These are phyloP conservation scores for Plotosus lineatus DNA, from an alignment of 2,113 vertebrate species.

Conservation along the genomic window DNA sequence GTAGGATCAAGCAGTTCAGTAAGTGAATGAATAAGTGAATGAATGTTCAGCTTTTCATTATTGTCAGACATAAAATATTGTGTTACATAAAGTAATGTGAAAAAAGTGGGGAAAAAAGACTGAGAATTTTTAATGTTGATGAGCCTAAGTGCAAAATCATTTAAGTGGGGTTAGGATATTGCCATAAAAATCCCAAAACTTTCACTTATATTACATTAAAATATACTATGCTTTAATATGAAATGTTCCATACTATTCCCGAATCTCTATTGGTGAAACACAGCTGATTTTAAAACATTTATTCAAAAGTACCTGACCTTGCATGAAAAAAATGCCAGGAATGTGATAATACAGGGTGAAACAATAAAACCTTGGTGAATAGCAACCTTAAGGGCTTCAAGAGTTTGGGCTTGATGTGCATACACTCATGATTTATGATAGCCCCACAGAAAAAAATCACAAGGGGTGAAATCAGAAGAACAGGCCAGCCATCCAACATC, in stretches of 20 bases:
- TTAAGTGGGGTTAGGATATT: neutral
- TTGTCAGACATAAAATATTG: neutral
- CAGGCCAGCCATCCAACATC: no score
- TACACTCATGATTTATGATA: no score
- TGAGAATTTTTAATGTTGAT: neutral
- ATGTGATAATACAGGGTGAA: neutral
- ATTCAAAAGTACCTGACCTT: neutral
- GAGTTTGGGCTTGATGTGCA: no score
- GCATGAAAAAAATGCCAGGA: neutral
- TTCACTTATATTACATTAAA: neutral
- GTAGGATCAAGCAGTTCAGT: no score
- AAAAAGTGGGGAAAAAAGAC: neutral
- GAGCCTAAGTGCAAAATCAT: neutral
- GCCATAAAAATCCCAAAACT: neutral
- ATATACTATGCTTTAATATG: neutral
- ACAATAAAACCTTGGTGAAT: no score
- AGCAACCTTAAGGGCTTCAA: no score
- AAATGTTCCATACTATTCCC: neutral
- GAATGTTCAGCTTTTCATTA: neutral
- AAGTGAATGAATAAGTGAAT: no score
- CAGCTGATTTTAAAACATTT: neutral
- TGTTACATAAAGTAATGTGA: neutral
- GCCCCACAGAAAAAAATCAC: no score
- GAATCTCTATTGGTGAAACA: neutral
- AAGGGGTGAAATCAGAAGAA: no score